Evolutionary conservation across 2,888 invertebrate species (phyloP).

Genomic region (Leptinotarsa haldemani): DNA sequence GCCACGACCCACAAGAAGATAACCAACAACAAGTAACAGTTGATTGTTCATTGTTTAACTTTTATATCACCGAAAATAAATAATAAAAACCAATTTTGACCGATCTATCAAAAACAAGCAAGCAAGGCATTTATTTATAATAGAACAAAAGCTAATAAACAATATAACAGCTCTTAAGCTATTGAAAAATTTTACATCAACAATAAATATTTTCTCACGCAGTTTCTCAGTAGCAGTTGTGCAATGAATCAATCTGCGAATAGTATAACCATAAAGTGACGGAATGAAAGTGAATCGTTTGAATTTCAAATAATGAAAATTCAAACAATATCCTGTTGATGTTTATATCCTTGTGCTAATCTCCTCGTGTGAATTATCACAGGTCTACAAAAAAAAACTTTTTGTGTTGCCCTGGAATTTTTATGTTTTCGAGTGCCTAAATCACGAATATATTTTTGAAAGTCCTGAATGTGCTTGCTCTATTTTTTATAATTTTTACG

Average conservation of each 20-base stretch:
- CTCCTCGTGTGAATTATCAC: background rate
- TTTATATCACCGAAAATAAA: background rate
- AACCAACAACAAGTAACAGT: background rate
- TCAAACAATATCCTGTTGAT: background rate
- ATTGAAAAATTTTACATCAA: background rate
- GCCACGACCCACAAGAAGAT: background rate
- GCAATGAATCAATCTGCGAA: background rate
- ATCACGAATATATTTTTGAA: no score
- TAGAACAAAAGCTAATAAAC: background rate
- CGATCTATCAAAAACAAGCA: background rate
- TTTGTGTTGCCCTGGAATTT: no score
- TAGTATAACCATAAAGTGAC: background rate
- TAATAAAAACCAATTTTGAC: background rate
- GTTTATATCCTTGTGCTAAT: background rate
- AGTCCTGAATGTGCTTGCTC: no score
- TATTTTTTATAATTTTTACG: no score
- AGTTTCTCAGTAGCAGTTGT: background rate
- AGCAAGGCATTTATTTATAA: background rate
- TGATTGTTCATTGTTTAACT: conserved; percentile 9
- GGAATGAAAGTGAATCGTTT: conserved; percentile 3
- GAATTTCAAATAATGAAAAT: background rate
- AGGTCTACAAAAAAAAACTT: no score
- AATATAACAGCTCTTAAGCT: background rate
- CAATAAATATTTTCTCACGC: conserved; percentile 11
- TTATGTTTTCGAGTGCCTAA: no score